Evolutionary conservation across 2,888 invertebrate genomes (phyloP), one percentile per base, ranked within the genome.

Genomic region (Pardosa pseudoannulata): DNA sequence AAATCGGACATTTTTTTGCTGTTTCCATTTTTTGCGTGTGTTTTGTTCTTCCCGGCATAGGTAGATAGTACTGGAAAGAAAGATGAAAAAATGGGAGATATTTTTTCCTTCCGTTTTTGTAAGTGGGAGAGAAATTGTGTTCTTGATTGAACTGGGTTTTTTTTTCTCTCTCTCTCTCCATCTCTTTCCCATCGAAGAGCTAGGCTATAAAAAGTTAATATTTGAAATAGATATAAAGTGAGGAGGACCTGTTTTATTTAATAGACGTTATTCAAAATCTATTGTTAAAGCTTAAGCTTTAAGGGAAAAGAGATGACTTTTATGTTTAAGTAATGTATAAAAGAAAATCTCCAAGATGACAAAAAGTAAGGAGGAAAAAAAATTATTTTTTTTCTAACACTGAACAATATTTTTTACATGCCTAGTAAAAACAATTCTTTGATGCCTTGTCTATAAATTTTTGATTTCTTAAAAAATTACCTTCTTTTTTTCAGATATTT

Each of bases 11-110:
- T n/a, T 65, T 81, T 68, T 71, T 79, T 9, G 36, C 36, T 36
- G 16, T 16, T 11, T 1, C 36, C 13, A 16, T 50, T 7, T n/a
- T 64, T 56, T 64, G 16, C 16, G 32, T 27, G 6, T 62, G 64
- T 23, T 56, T 0, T 11, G 56, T 74, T 28, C 72, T 79, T 79
- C n/a, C n/a, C 29, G 13, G 28, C 11, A 13, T 2, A 65, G 71
- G 62, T 71, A 70, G 41, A 23, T 74, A 56, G 46, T 50, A 74
- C n/a, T 32, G 23, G 41, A 75, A 62, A 68, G 74, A 74, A 31
- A 27, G 73, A 74, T 56, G 68, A 81, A 81, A 81, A 56, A 81
- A 9, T n/a, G n/a, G n/a, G n/a, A n/a, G 62, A 16, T 13, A 32
- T 41, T 56, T 75, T 80, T 74, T 67, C 32, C 31, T n/a, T 64